phyloP scores from a whole-genome alignment of 2,888 invertebrate species.

The Dendrolimus houi region DNA sequence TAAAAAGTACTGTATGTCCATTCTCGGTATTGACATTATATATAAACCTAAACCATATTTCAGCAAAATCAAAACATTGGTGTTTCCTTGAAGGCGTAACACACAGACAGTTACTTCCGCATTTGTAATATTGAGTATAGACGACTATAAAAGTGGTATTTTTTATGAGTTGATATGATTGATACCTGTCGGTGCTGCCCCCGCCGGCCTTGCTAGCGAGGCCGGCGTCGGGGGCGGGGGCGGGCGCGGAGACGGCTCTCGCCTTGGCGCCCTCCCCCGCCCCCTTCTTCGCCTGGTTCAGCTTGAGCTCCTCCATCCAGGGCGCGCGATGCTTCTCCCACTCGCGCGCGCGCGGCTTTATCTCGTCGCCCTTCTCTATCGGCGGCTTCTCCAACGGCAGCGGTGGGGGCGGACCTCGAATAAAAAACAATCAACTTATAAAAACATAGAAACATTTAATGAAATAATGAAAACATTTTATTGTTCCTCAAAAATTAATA shows the following conservation, averaged over 20 bases:
- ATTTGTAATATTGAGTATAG: too few relatives aligned
- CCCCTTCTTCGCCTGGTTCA: constrained; percentile 82
- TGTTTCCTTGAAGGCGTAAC: too few relatives aligned
- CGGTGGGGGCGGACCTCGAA: constrained; percentile 8
- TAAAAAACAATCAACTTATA: constrained; percentile 5
- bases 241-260: constrained; percentile 37
- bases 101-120: too few relatives aligned
- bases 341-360: constrained; percentile 80
- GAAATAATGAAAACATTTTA: too few relatives aligned
- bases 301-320: constrained; percentile 89
- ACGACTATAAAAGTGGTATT: too few relatives aligned
- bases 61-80: too few relatives aligned
- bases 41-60: too few relatives aligned
- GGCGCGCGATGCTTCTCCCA: constrained; percentile 86
- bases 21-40: too few relatives aligned
- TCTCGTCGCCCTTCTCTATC: constrained; percentile 55
- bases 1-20: too few relatives aligned
- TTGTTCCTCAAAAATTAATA: too few relatives aligned
- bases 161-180: too few relatives aligned
- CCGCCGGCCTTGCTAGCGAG: constrained; percentile 28
- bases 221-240: constrained; percentile 23
- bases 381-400: constrained; percentile 24
- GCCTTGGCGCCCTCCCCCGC: constrained; percentile 42
- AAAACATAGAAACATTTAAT: background rate
- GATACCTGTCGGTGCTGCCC: constrained; percentile 58